Conservation (phyloP, 2,113 vertebrate genomes). For the Columba livia region DNA sequence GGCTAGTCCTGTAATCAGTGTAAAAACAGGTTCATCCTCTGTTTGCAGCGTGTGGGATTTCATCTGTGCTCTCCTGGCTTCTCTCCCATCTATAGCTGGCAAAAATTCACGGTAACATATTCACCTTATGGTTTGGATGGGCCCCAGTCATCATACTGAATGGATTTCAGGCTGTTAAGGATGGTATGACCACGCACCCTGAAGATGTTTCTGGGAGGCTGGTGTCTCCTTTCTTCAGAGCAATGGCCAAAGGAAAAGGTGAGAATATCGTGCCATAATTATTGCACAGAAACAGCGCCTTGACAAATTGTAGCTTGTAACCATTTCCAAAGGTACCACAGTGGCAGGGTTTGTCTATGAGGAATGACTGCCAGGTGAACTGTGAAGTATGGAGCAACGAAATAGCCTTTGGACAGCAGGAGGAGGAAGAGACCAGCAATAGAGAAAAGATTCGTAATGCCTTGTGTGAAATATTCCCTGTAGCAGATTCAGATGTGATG, state of each 20-base stretch:
- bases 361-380: background rate
- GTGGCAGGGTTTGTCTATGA: background rate
- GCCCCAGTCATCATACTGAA: slow-evolving; percentile 52
- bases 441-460: background rate
- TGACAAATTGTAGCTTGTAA: background rate
- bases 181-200: slow-evolving; percentile 54
- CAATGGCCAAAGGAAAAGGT: slow-evolving; percentile 67
- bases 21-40: slow-evolving; percentile 11
- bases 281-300: background rate
- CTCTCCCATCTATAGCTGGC: slow-evolving; percentile 41
- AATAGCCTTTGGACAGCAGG: background rate
- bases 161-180: slow-evolving; percentile 62
- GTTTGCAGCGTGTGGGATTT: background rate
- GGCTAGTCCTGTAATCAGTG: background rate
- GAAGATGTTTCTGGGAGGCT: slow-evolving; percentile 63
- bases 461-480: background rate
- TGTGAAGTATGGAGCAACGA: background rate
- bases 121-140: slow-evolving; percentile 65
- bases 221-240: slow-evolving; percentile 47
- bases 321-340: background rate
- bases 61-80: background rate
- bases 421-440: background rate
- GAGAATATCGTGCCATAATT: background rate
- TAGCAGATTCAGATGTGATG: background rate
- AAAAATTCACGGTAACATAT: slow-evolving; percentile 50